Evolutionary conservation across 2,888 invertebrate species (phyloP), one percentile per base, ranked within the genome.

Genomic region (Peribatodes rhomboidaria): DNA sequence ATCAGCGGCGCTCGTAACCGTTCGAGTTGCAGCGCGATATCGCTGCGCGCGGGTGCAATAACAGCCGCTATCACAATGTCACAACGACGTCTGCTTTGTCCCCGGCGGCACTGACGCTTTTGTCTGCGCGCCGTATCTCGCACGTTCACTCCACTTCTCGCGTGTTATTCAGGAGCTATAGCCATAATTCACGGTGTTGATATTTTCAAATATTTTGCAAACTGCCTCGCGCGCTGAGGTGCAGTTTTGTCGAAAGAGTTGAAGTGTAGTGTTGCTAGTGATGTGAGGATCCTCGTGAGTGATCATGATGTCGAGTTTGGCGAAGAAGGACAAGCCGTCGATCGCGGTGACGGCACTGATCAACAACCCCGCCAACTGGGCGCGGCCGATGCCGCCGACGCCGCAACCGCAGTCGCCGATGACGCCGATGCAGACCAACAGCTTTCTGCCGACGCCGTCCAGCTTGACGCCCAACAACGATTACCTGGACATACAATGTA

Each of bases 291-390:
- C 85, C 73, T 90, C 87, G 88, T 89, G 86, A 73, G 85, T 87
- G 83, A 90, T 85, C 85, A 92, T 93, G 93, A 92, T 93, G 93
- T 91, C 93, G 81, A 89, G 89, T 82, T 80, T 96, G 96, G 95
- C 97, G 95, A 97, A 97, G 94, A 97, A 97, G 93, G 97, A 97
- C 90, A 97, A 97, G 87, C 97, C 97, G 81, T 97, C 97, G 94
- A 96, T 97, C 96, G 96, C 96, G 86, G 97, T 97, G 84, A 96
- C 97, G 81, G 96, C 97, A 80, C 96, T 97, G 85, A 97, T 97
- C 83, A 95, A 95, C 87, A 65, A 65, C 20, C 56, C 60, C 1
- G 96, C 95, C 95, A 94, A 95, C 77, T 94, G 85, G 89, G 95
- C 87, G 73, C 85, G 89, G 75, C 86, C 86, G 72, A 84, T 87